These are phyloP conservation scores for Cacoxenus indagator DNA, from an alignment of 2,888 invertebrate species.

Conservation along the genomic window DNA sequence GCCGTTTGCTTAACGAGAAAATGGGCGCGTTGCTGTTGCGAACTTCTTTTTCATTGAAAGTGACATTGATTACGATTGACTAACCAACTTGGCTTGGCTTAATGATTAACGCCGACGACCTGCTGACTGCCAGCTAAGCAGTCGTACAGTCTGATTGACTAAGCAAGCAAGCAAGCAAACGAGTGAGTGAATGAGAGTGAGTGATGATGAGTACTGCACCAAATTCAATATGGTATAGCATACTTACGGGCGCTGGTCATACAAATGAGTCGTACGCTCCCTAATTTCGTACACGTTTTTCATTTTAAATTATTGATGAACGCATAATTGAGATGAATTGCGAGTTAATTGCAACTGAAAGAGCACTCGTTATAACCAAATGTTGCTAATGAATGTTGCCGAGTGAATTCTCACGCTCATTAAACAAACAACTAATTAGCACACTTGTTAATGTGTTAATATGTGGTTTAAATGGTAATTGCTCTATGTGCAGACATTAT, in stretches of 20 bases:
- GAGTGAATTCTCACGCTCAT: neutral
- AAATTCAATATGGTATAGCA: neutral
- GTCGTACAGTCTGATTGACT: neutral
- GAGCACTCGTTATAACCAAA: neutral
- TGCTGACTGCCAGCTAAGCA: neutral
- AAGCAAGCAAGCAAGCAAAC: neutral
- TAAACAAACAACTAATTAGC: too few species aligned
- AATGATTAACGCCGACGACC: neutral
- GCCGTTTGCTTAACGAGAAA: neutral
- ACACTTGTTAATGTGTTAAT: too few species aligned
- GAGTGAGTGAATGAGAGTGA: neutral
- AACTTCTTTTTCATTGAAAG: neutral
- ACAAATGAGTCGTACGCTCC: neutral
- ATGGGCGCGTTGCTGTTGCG: neutral
- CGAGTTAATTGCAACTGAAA: conserved; percentile 1
- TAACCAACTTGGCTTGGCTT: neutral
- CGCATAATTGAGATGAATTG: conserved; percentile 9
- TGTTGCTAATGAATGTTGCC: neutral
- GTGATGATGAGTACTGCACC: neutral
- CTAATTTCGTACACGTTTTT: neutral
- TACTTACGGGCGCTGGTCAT: neutral
- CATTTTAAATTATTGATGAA: conserved; percentile 8
- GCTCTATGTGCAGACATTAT: too few species aligned
- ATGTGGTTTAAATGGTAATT: too few species aligned
- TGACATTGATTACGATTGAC: conserved; percentile 14